Percentiles rank a stretch among this genome's conserved stretches.
These are phyloP conservation scores for Capromys pilorides DNA, from an alignment of 2,797 vertebrate genomes.

Conservation along the genomic window DNA sequence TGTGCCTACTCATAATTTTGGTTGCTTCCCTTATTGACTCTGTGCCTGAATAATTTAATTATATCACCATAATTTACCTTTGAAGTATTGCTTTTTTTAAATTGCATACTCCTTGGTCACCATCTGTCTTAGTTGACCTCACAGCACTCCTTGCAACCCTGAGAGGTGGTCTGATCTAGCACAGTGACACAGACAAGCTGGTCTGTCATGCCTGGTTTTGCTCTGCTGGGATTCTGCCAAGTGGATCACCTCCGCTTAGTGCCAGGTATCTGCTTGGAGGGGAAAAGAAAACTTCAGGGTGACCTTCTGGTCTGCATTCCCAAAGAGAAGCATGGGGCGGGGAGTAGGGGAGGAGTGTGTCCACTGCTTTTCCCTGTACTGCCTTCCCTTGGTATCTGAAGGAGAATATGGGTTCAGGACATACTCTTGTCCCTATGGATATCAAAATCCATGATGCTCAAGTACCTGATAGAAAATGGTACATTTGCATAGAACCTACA, in stretches of 20 bases:
- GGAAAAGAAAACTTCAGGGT: neutral
- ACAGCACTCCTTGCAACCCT: neutral
- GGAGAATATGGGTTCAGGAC: neutral
- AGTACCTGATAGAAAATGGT: neutral
- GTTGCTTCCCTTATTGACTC: conserved; percentile 42
- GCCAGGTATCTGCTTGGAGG: neutral
- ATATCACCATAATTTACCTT: conserved; percentile 15
- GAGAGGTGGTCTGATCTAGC: neutral
- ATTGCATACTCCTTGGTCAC: neutral
- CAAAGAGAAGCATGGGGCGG: accelerated
- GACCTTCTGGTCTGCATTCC: neutral
- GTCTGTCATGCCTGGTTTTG: neutral
- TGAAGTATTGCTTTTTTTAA: conserved; percentile 19
- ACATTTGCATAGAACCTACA: neutral
- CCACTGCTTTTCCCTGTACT: neutral
- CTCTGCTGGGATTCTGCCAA: neutral
- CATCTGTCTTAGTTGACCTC: neutral
- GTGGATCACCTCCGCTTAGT: accelerated
- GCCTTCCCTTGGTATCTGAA: neutral
- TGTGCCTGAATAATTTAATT: conserved; percentile 50
- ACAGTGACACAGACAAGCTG: neutral
- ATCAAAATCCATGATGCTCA: neutral
- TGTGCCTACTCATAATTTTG: neutral
- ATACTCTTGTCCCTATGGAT: too few relatives aligned
- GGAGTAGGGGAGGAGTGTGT: neutral